phyloP scores from a whole-genome alignment of 2,888 invertebrate species.

The Metacarcinus magister region DNA sequence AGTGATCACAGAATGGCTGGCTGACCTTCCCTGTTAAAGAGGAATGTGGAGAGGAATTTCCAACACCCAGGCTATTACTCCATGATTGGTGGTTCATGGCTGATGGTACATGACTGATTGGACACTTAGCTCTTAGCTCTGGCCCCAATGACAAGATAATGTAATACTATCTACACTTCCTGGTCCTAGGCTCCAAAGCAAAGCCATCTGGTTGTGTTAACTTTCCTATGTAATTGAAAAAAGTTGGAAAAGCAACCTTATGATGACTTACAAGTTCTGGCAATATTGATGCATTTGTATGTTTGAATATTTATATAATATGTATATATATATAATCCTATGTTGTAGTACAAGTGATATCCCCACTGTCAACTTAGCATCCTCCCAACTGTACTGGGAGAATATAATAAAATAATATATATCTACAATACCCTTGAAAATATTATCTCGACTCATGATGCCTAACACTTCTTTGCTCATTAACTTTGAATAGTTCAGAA shows the following conservation, averaged over 20 bases:
- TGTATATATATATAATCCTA: background rate
- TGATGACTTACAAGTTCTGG: background rate
- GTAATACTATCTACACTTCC: background rate
- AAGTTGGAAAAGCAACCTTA: background rate
- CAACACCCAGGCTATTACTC: background rate
- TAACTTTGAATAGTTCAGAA: background rate
- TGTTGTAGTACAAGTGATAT: background rate
- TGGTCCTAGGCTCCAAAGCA: background rate
- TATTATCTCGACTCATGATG: background rate
- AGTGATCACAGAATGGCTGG: background rate
- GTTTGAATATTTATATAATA: no score
- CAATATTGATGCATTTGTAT: no score
- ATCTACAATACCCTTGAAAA: background rate
- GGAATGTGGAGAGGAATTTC: constrained; percentile 44
- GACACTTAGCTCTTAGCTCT: background rate
- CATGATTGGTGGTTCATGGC: background rate
- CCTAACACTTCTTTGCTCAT: background rate
- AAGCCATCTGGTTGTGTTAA: background rate
- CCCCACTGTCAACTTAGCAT: background rate
- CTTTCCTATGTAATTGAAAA: background rate
- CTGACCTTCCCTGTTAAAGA: background rate
- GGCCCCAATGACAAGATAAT: background rate
- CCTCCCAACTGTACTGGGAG: no score
- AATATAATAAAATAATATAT: no score
- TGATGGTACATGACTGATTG: background rate